Evolutionary conservation across 2,113 vertebrate species (phyloP).

Genomic region (Rhombomys opimus): DNA sequence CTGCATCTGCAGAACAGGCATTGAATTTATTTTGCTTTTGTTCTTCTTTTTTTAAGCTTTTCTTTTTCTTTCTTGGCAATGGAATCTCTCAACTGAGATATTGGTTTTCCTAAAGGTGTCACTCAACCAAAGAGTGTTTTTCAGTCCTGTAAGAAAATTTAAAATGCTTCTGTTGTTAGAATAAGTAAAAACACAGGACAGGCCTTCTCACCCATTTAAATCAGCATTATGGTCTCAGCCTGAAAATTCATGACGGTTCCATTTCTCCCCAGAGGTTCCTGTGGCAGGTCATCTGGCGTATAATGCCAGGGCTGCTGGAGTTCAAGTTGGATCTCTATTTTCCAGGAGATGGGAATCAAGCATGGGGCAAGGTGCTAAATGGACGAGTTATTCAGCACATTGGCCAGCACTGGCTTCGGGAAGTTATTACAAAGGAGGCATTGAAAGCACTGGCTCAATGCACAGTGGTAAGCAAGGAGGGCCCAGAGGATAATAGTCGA

Average conservation of each 20-base stretch:
- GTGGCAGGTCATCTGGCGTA: conserved; percentile 57
- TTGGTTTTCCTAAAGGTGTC: conserved; percentile 75
- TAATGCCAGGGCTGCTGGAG: conserved; percentile 41
- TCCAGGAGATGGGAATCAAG: conserved; percentile 58
- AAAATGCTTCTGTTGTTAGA: conserved; percentile 66
- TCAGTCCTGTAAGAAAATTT: conserved; percentile 61
- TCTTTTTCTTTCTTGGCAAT: conserved; percentile 13
- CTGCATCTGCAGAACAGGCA: conserved; percentile 54
- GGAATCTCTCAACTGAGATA: conserved; percentile 79
- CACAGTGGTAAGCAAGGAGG: conserved; percentile 23
- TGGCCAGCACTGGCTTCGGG: conserved; percentile 37
- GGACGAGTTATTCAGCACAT: conserved; percentile 68
- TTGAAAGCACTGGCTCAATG: conserved; percentile 56
- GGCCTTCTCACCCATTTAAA: conserved; percentile 65
- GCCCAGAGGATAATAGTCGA: conserved; percentile 54
- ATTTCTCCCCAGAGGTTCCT: conserved; percentile 31
- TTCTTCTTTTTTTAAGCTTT: neutral
- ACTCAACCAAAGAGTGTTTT: conserved; percentile 71
- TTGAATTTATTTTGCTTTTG: conserved; percentile 68
- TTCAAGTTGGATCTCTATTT: conserved; percentile 69
- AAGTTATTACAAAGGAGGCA: conserved; percentile 64
- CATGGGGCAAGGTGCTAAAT: conserved; percentile 52
- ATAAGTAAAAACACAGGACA: conserved; percentile 65
- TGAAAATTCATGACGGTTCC: conserved; percentile 49
- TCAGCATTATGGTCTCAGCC: conserved; percentile 42